Conservation (phyloP, 2,797 vertebrate genomes). For the Sebastes trivittatus region DNA sequence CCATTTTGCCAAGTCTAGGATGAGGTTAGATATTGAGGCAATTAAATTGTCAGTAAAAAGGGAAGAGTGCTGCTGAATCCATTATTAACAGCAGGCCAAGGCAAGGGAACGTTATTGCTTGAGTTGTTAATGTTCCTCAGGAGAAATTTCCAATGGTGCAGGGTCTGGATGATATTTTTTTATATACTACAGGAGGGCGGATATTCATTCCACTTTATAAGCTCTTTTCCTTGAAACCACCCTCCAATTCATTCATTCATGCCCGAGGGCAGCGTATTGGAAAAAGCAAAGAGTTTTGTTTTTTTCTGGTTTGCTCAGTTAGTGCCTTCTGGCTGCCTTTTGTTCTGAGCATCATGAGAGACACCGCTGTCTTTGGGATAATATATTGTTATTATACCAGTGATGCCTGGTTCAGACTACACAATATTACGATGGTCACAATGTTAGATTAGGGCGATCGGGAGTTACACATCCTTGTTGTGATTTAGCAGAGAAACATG, state of each 20-base stretch:
- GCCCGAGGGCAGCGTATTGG: neutral
- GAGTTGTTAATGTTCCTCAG: conserved; percentile 18
- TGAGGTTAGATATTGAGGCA: neutral
- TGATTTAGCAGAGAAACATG: too few species aligned
- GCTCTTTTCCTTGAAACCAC: neutral
- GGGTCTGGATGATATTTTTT: neutral
- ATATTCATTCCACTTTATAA: neutral
- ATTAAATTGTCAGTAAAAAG: neutral
- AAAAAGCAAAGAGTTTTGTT: neutral
- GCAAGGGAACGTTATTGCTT: conserved; percentile 4
- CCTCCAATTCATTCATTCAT: neutral
- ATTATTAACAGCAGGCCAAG: neutral
- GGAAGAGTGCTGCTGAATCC: conserved; percentile 1
- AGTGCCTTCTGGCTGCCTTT: neutral
- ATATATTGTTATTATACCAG: neutral
- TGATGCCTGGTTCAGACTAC: too few species aligned
- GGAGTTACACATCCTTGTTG: too few species aligned
- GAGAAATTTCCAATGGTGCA: conserved; percentile 22
- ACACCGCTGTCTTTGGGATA: neutral
- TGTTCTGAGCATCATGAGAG: neutral
- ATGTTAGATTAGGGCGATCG: too few species aligned
- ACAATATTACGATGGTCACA: too few species aligned
- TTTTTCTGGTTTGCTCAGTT: neutral
- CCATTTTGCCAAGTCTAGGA: neutral
- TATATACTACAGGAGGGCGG: neutral